Conservation (phyloP, 2,113 vertebrate species). For the Poeciliopsis prolifica region DNA sequence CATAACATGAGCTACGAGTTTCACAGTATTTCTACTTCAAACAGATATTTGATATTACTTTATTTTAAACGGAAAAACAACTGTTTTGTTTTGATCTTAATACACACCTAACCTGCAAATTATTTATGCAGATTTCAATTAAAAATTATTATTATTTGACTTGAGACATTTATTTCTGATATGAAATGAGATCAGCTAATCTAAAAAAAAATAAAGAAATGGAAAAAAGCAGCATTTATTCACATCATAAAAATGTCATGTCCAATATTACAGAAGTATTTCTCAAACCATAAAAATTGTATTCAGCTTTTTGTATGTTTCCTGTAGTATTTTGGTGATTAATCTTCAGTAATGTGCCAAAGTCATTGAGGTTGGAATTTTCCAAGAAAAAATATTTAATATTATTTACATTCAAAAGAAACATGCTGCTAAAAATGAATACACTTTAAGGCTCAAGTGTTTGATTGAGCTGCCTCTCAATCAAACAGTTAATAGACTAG, state of each 20-base stretch:
- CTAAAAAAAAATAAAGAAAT: neutral
- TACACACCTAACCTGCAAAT: neutral
- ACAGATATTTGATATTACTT: neutral
- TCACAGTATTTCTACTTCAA: neutral
- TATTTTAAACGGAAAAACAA: neutral
- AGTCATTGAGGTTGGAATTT: neutral
- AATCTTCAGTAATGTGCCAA: neutral
- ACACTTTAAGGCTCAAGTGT: neutral
- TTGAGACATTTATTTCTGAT: too few species aligned
- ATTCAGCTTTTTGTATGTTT: neutral
- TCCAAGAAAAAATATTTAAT: neutral
- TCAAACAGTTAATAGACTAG: too few species aligned
- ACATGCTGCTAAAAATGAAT: too few species aligned
- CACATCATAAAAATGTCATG: neutral
- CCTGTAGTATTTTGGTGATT: neutral
- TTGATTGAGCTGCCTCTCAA: neutral
- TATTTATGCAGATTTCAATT: neutral
- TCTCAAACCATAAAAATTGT: neutral
- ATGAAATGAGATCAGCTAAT: neutral
- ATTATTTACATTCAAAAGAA: too few species aligned
- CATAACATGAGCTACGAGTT: neutral
- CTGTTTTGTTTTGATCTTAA: neutral
- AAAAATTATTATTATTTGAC: neutral
- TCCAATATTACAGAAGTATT: too few species aligned
- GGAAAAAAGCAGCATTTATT: neutral